Percentiles rank a stretch among this genome's conserved stretches.
Conservation (phyloP, 2,888 invertebrate species). For the Chironomus tentans region DNA sequence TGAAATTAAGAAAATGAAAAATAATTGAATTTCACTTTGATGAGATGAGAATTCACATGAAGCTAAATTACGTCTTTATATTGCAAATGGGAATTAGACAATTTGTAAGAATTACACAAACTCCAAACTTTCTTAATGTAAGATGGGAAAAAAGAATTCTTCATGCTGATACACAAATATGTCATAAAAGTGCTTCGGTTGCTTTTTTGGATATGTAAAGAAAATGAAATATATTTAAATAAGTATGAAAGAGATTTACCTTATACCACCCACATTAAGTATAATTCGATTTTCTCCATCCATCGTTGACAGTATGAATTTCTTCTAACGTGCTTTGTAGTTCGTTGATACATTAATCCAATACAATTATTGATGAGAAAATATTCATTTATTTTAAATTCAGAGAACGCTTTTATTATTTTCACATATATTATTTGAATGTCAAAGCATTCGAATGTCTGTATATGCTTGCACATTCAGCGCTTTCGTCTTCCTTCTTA, state of each 20-base stretch:
- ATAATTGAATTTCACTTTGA: no score
- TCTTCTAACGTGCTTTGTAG: not conserved
- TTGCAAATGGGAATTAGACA: no score
- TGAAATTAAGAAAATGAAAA: no score
- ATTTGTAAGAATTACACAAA: no score
- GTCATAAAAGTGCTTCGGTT: not conserved
- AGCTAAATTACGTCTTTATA: no score
- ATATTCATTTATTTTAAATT: not conserved
- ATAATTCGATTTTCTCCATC: constrained; percentile 90
- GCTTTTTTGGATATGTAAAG: not conserved
- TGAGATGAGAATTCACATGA: no score
- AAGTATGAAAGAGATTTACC: constrained; percentile 41
- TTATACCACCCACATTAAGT: constrained; percentile 87
- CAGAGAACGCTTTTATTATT: not conserved
- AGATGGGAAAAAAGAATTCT: no score
- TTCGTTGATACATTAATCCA: constrained; percentile 10
- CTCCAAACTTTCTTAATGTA: no score
- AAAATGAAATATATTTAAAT: not conserved
- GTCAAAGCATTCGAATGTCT: not conserved
- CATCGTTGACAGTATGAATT: constrained; percentile 44
- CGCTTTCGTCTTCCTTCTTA: no score
- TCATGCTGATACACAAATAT: no score
- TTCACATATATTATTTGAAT: not conserved
- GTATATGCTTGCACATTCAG: not conserved
- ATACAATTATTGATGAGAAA: not conserved